A percentile compares a stretch with the other conserved stretches of the same genome.
Evolutionary conservation across 1,140 invertebrate species (phyloP).

Genomic region (Tetragonula clypearis): DNA sequence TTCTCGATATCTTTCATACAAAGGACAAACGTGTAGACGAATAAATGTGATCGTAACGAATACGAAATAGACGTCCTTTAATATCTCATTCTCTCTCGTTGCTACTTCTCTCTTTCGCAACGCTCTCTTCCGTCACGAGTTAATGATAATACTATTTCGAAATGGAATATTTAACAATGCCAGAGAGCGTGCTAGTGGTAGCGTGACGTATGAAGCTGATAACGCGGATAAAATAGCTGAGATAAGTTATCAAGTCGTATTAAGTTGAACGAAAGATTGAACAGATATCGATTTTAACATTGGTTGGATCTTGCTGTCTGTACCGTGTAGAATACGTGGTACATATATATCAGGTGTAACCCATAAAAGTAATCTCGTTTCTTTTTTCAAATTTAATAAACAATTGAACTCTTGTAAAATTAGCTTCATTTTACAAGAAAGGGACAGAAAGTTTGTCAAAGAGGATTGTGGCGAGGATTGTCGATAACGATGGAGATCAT

Average conservation of each 20-base stretch:
- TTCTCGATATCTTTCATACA: too few species aligned
- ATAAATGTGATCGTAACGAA: too few species aligned
- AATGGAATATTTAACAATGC: not conserved
- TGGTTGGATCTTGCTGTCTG: not conserved
- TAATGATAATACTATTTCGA: not conserved
- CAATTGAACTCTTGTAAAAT: too few species aligned
- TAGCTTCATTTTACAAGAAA: too few species aligned
- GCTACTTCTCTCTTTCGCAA: not conserved
- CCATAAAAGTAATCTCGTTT: not conserved
- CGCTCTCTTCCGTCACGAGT: not conserved
- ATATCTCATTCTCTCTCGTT: too few species aligned
- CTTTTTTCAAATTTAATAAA: too few species aligned
- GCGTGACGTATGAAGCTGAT: constrained; percentile 5
- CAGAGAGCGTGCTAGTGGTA: not conserved
- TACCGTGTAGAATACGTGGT: not conserved
- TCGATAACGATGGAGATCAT: too few species aligned
- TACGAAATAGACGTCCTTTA: too few species aligned
- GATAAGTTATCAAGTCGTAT: constrained; percentile 54
- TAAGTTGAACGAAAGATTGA: constrained; percentile 47
- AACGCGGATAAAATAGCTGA: constrained; percentile 10
- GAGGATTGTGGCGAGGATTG: too few species aligned
- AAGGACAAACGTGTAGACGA: too few species aligned
- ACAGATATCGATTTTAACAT: constrained; percentile 9
- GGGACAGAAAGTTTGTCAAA: too few species aligned
- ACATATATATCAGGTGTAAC: not conserved